Evolutionary conservation across 1,140 invertebrate species (phyloP).

Genomic region (Pachypeltis micranthus): DNA sequence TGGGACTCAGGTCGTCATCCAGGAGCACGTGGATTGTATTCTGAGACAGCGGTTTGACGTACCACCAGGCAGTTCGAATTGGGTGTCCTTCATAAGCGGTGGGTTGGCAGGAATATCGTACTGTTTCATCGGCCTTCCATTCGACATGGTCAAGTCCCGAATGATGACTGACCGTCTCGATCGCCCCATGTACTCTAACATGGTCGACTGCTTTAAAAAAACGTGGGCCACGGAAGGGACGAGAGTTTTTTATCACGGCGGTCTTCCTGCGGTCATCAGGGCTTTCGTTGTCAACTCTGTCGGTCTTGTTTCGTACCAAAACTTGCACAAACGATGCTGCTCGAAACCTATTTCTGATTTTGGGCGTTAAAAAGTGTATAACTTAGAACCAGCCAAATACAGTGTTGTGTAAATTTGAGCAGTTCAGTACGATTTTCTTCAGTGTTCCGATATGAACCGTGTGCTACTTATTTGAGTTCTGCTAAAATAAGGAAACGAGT

Average conservation of each 20-base stretch:
- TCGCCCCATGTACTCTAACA: not conserved
- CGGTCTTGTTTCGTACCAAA: not conserved
- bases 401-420: no score
- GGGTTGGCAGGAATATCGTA: not conserved
- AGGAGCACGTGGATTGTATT: not conserved
- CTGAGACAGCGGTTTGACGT: not conserved
- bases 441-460: no score
- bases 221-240: not conserved
- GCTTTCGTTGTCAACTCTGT: not conserved
- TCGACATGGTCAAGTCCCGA: not conserved
- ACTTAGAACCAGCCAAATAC: no score
- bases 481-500: no score
- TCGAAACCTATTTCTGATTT: no score
- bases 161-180: conserved; percentile 1
- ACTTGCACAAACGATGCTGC: no score
- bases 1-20: not conserved
- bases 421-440: no score
- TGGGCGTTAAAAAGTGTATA: no score
- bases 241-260: not conserved
- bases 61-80: not conserved
- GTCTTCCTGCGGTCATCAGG: not conserved
- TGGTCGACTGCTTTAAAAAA: not conserved
- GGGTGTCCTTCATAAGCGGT: not conserved
- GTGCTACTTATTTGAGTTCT: no score
- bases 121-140: not conserved